phyloP scores from a whole-genome alignment of 2,888 invertebrate genomes.

The Notocelia uddmanniana region DNA sequence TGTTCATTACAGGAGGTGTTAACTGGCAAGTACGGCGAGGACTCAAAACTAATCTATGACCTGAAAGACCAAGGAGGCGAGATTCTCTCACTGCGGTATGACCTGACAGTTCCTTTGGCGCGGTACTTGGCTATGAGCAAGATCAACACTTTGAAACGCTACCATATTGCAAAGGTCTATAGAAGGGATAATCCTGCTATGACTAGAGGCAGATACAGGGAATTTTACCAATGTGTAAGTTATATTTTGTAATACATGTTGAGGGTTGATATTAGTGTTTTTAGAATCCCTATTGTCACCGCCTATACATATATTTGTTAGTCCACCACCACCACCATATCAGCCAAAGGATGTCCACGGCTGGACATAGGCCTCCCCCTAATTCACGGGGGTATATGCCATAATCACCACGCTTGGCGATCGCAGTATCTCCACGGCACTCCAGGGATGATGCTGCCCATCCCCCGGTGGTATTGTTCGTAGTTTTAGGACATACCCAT shows the following conservation, averaged over 20 bases:
- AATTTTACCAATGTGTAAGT: conserved; percentile 99
- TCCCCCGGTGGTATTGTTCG: too few relatives aligned
- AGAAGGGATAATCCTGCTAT: conserved; percentile 99
- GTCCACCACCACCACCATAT: too few relatives aligned
- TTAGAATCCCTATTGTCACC: too few relatives aligned
- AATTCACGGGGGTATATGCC: too few relatives aligned
- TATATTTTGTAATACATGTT: conserved; percentile 8
- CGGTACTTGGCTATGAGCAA: conserved; percentile 99
- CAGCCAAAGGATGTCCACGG: too few relatives aligned
- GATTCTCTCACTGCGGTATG: conserved; percentile 97
- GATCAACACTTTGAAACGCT: conserved; percentile 96
- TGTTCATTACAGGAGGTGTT: conserved; percentile 92
- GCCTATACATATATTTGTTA: too few relatives aligned
- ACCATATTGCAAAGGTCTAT: conserved; percentile 99
- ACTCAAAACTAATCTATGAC: conserved; percentile 99
- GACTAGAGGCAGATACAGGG: conserved; percentile 97
- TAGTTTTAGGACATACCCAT: too few relatives aligned
- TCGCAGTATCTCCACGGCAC: too few relatives aligned
- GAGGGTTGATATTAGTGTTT: conserved; percentile 1
- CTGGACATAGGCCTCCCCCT: too few relatives aligned
- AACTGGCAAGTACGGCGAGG: conserved; percentile 99
- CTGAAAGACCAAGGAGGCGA: conserved; percentile 99
- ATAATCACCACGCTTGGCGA: too few relatives aligned
- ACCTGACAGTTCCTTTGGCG: conserved; percentile 99
- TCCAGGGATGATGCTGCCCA: too few relatives aligned